Conservation (phyloP, 2,797 vertebrate species). For the Microhierax caerulescens region DNA sequence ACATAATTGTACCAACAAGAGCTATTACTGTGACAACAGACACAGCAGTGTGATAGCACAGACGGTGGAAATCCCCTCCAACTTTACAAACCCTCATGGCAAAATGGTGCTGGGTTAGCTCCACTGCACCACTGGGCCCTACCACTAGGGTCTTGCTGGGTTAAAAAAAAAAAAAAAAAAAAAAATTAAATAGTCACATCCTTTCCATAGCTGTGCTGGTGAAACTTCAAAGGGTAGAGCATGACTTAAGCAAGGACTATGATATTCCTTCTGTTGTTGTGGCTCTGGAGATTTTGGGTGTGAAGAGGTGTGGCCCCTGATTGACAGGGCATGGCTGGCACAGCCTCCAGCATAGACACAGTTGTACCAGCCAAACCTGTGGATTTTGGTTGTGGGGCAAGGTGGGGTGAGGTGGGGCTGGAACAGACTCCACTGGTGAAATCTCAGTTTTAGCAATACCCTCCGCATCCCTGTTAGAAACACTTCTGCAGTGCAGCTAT, state of each 20-base stretch:
- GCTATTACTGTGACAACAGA: background rate
- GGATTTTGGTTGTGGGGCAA: slow-evolving; percentile 20
- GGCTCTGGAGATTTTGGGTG: slow-evolving; percentile 21
- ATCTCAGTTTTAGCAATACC: slow-evolving; percentile 12
- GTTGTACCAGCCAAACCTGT: slow-evolving; percentile 23
- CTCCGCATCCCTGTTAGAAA: background rate
- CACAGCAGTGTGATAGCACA: background rate
- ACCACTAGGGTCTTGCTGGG: background rate
- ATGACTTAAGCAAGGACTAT: background rate
- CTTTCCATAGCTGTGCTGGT: background rate
- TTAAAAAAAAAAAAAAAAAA: background rate
- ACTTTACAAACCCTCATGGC: background rate
- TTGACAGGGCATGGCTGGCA: background rate
- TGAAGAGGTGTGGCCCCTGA: slow-evolving; percentile 6
- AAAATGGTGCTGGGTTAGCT: background rate
- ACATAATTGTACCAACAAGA: background rate
- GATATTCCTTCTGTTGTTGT: background rate
- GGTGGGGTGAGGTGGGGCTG: slow-evolving; percentile 47
- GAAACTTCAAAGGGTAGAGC: background rate
- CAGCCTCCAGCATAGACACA: background rate
- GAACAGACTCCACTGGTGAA: background rate
- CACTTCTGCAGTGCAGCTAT: background rate
- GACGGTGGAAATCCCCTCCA: background rate
- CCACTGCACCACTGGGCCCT: background rate
- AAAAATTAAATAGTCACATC: background rate